phyloP scores from a whole-genome alignment of 2,888 invertebrate species.

The Leptura quadrifasciata region DNA sequence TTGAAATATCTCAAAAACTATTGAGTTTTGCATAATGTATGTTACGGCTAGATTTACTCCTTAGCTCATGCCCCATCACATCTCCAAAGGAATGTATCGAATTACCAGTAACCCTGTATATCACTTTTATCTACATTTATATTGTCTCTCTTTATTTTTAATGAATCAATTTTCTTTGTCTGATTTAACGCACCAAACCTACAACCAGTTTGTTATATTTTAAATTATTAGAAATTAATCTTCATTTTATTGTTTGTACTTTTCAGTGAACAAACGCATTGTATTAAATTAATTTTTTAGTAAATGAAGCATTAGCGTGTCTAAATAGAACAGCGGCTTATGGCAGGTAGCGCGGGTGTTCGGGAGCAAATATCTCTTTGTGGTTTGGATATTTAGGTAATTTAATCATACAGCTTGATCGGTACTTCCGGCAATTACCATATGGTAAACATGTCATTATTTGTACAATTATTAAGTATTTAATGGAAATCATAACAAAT shows the following conservation, averaged over 20 bases:
- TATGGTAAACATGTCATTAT: conserved; percentile 71
- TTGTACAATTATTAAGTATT: conserved; percentile 70
- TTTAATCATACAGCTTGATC: conserved; percentile 71
- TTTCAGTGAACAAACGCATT: not conserved
- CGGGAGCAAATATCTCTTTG: conserved; percentile 57
- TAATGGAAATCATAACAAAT: conserved; percentile 72
- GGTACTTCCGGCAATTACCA: conserved; percentile 70
- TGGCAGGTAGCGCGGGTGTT: conserved; percentile 25
- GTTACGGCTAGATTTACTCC: too few species aligned
- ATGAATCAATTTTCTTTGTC: too few species aligned
- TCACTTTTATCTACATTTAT: too few species aligned
- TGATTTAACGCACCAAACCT: too few species aligned
- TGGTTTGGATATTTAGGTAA: conserved; percentile 69
- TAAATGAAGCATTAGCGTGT: conserved; percentile 29
- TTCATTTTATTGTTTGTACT: not conserved
- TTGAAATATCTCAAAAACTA: too few species aligned
- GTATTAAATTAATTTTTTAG: conserved; percentile 2
- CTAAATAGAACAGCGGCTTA: conserved; percentile 29
- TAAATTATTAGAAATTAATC: not conserved
- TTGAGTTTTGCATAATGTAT: too few species aligned
- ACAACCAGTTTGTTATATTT: too few species aligned
- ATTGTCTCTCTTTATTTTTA: too few species aligned
- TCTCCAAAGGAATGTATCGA: too few species aligned
- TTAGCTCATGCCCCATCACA: too few species aligned
- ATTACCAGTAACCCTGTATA: too few species aligned